Conservation (phyloP, 1,140 invertebrate species). For the Ceratina australensis region DNA sequence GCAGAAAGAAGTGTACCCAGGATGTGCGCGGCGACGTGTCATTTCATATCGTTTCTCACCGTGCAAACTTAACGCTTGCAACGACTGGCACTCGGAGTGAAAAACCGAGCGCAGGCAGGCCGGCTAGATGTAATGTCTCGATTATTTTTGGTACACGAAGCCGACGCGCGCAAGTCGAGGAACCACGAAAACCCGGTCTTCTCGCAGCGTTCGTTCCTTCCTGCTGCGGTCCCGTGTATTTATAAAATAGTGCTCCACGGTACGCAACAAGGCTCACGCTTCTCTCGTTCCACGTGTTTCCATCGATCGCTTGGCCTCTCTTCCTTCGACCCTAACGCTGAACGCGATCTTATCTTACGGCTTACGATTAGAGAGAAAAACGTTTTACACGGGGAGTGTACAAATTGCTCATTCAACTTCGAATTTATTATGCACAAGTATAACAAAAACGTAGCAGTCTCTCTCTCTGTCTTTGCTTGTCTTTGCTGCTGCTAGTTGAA, state of each 20-base stretch:
- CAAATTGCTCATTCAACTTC: too few species aligned
- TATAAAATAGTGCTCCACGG: conserved; percentile 64
- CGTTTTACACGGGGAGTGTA: too few species aligned
- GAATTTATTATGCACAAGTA: too few species aligned
- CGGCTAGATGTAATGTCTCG: conserved; percentile 35
- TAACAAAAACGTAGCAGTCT: too few species aligned
- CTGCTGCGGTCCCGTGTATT: conserved; percentile 55
- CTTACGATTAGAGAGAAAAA: too few species aligned
- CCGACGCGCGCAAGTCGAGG: conserved; percentile 29
- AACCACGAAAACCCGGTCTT: conserved; percentile 22
- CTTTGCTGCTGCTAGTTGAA: too few species aligned
- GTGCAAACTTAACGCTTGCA: too few species aligned
- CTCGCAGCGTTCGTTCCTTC: conserved; percentile 5
- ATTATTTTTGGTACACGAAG: conserved; percentile 60
- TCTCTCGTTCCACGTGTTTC: background rate
- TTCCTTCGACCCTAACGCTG: too few species aligned
- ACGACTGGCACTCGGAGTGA: background rate
- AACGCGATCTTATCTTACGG: background rate
- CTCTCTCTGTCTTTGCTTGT: too few species aligned
- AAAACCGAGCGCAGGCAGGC: conserved; percentile 4
- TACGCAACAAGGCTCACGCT: background rate
- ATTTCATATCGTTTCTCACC: background rate
- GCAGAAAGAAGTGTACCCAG: background rate
- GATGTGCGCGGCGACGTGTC: background rate
- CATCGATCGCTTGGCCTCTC: background rate